phyloP scores from a whole-genome alignment of 2,113 vertebrate genomes.

The Aegypius monachus region DNA sequence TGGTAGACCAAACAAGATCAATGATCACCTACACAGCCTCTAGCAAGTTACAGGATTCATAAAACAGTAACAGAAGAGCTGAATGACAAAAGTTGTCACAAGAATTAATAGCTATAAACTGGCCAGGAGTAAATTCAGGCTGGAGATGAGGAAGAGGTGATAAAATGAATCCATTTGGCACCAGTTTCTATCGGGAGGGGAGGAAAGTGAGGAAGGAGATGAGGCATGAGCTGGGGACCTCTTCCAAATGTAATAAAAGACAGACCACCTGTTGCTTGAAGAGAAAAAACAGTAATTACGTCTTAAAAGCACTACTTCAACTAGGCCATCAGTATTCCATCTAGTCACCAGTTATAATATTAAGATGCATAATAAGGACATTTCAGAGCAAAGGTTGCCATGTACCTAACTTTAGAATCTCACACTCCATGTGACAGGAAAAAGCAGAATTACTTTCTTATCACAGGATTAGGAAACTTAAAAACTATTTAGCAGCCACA shows the following conservation, averaged over 20 bases:
- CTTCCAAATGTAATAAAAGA: not conserved
- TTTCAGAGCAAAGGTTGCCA: not conserved
- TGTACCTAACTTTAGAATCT: not conserved
- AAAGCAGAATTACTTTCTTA: not conserved
- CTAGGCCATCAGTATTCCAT: not conserved
- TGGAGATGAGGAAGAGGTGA: not conserved
- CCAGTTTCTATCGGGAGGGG: fast-evolving
- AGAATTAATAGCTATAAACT: not conserved
- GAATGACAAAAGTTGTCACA: not conserved
- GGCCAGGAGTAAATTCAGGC: not conserved
- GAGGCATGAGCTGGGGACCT: not conserved
- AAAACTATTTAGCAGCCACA: not conserved
- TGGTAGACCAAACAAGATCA: not conserved
- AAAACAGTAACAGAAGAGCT: not conserved
- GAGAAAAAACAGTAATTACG: not conserved
- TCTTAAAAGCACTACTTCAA: not conserved
- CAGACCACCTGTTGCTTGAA: not conserved
- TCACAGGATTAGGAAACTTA: not conserved
- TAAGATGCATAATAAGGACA: not conserved
- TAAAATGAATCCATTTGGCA: not conserved
- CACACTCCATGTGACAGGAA: not conserved
- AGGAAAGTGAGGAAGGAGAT: not conserved
- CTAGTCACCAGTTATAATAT: not conserved
- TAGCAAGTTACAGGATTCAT: not conserved
- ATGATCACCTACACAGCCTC: too few relatives aligned